These are phyloP conservation scores for Noctua fimbriata DNA, from an alignment of 2,888 invertebrate genomes.

Conservation along the genomic window DNA sequence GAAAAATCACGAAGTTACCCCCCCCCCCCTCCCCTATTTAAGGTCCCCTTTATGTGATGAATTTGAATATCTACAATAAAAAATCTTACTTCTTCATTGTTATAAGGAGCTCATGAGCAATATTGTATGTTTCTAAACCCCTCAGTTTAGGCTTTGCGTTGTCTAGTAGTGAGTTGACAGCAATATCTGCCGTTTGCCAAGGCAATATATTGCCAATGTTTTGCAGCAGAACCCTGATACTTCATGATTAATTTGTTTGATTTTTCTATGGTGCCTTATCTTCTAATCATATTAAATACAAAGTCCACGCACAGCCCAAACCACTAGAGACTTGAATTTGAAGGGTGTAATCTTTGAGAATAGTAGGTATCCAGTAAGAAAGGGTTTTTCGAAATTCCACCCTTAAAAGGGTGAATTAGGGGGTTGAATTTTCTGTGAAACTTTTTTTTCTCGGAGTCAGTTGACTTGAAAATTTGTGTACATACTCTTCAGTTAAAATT, in stretches of 20 bases:
- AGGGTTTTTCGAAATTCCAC: no score
- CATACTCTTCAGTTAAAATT: no score
- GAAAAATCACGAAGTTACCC: background rate
- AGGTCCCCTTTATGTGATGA: background rate
- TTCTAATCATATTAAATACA: no score
- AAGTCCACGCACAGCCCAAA: no score
- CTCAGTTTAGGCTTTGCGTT: background rate
- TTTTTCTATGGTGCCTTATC: background rate
- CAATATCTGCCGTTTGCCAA: background rate
- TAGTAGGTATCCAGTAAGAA: no score
- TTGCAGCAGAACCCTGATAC: background rate
- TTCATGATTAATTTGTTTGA: background rate
- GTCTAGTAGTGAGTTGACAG: background rate
- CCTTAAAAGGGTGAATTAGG: no score
- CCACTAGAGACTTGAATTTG: no score
- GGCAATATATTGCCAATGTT: background rate
- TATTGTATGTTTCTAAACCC: background rate
- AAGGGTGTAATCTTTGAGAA: no score
- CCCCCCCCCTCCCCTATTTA: background rate
- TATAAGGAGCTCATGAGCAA: background rate
- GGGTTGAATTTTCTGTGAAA: no score
- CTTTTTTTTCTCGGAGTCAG: no score
- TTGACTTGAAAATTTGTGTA: no score
- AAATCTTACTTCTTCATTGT: background rate
- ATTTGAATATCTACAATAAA: background rate